Percentiles rank a stretch among this genome's conserved stretches.
phyloP scores from a whole-genome alignment of 2,113 vertebrate genomes.

The Sapajus apella region DNA sequence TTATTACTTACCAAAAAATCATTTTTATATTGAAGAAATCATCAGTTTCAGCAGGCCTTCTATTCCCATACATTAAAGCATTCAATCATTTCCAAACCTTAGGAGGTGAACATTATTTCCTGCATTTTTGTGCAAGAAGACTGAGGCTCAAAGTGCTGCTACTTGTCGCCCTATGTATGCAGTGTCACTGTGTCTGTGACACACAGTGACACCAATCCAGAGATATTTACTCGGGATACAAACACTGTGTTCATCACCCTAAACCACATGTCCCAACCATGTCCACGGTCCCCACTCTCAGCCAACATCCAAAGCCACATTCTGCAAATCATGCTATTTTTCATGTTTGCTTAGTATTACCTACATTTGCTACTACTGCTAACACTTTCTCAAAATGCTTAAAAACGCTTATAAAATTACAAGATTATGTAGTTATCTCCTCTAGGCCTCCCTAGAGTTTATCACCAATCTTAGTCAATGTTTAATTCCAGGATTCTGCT shows the following conservation, averaged over 20 bases:
- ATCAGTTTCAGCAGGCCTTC: background rate
- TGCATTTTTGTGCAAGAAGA: background rate
- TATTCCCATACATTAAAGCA: background rate
- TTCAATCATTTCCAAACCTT: background rate
- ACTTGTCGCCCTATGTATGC: background rate
- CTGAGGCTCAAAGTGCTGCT: background rate
- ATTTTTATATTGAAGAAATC: background rate
- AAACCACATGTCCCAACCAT: too few relatives aligned
- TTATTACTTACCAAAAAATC: background rate
- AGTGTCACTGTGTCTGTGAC: background rate
- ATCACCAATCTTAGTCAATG: background rate
- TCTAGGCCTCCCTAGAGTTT: too few relatives aligned
- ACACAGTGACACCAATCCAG: background rate
- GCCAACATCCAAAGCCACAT: background rate
- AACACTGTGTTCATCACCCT: background rate
- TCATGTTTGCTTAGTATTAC: background rate
- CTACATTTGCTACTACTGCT: background rate
- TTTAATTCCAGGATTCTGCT: background rate
- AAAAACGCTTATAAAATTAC: background rate
- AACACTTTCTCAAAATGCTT: background rate
- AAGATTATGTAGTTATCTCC: background rate
- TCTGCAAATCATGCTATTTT: background rate
- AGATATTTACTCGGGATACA: background rate
- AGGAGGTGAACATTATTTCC: background rate
- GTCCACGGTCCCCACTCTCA: too few relatives aligned